Percentiles rank a stretch among this genome's conserved stretches.
Conservation (phyloP, 2,888 invertebrate genomes). For the Alloplasta piceator region DNA sequence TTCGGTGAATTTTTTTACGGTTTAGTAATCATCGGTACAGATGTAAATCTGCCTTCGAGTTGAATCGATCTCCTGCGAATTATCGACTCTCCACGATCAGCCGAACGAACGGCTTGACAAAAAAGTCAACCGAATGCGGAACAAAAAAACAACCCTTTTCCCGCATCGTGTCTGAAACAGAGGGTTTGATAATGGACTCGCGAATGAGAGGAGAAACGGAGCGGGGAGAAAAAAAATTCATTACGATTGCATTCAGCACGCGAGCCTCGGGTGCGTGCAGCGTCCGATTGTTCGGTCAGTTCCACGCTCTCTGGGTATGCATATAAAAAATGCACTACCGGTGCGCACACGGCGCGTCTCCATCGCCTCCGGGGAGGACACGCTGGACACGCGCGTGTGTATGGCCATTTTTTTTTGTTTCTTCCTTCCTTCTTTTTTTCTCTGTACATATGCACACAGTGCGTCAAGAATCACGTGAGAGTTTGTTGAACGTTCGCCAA, state of each 20-base stretch:
- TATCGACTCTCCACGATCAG: too few relatives aligned
- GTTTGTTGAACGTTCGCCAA: slow-evolving; percentile 39
- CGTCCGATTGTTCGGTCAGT: slow-evolving; percentile 67
- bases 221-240: slow-evolving; percentile 61
- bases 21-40: too few relatives aligned
- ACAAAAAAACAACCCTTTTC: slow-evolving; percentile 19
- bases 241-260: slow-evolving; percentile 71
- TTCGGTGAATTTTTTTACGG: too few relatives aligned
- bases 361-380: slow-evolving; percentile 42
- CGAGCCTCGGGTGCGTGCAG: slow-evolving; percentile 65
- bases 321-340: slow-evolving; percentile 50
- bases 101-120: neutral
- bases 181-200: slow-evolving; percentile 48
- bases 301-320: slow-evolving; percentile 28
- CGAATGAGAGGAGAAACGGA: slow-evolving; percentile 50
- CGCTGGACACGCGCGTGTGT: slow-evolving; percentile 45
- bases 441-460: slow-evolving; percentile 15
- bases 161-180: slow-evolving; percentile 5
- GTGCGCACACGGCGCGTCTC: slow-evolving; percentile 34
- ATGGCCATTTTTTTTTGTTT: neutral
- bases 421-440: slow-evolving; percentile 8
- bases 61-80: too few relatives aligned
- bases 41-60: too few relatives aligned
- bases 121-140: neutral
- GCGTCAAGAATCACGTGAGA: slow-evolving; percentile 30